These are phyloP conservation scores for Sebastes trivittatus DNA, from an alignment of 2,797 vertebrate species.

Conservation along the genomic window DNA sequence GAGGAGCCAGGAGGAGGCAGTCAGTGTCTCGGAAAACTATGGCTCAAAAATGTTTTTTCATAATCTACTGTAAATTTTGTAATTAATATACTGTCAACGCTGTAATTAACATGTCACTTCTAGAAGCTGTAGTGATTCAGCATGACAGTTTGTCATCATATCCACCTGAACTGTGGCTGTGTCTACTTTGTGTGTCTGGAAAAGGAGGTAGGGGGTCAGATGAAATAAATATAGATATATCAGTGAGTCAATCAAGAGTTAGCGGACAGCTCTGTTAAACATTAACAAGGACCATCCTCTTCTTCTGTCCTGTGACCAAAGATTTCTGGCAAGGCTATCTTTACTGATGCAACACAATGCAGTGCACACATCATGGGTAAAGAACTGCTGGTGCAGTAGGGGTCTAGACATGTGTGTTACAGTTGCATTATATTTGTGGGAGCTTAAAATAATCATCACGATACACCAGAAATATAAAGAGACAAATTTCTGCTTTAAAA, in stretches of 20 bases:
- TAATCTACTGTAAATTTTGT: background rate
- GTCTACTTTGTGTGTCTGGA: no score
- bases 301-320: background rate
- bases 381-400: background rate
- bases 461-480: background rate
- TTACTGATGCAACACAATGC: background rate
- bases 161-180: no score
- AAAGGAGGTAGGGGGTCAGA: no score
- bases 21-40: background rate
- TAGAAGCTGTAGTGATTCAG: background rate
- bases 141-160: background rate
- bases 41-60: background rate
- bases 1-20: background rate
- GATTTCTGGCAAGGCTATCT: background rate
- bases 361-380: background rate
- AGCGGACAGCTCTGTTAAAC: conserved; percentile 23
- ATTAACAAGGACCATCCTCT: background rate
- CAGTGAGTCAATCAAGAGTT: background rate
- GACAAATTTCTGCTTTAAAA: background rate
- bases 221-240: no score
- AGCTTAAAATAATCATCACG: background rate
- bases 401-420: background rate
- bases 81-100: background rate
- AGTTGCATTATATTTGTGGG: background rate
- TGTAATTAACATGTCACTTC: background rate